Conservation (phyloP, 2,113 vertebrate species). For the Forbesichthys papilliferus region DNA sequence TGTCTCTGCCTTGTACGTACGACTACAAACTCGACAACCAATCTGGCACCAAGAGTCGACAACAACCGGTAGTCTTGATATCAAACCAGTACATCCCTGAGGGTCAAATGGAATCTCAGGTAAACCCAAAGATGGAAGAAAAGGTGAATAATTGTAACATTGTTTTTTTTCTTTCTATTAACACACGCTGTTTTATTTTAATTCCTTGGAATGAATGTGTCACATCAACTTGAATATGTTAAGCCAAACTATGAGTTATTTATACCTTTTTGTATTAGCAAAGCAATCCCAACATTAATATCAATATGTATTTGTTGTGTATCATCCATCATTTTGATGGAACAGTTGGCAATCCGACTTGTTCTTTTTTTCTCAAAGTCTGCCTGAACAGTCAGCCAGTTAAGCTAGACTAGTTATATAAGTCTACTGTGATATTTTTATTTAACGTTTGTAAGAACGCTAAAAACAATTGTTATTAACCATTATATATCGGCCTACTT, state of each 20-base stretch:
- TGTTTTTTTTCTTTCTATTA: slow-evolving; percentile 15
- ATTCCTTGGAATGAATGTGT: slow-evolving; percentile 28
- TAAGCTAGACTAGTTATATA: slow-evolving; percentile 43
- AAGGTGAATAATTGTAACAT: slow-evolving; percentile 39
- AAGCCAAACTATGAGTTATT: slow-evolving; percentile 62
- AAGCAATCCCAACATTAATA: slow-evolving; percentile 54
- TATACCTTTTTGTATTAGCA: slow-evolving; percentile 68
- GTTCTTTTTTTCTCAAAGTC: slow-evolving; percentile 52
- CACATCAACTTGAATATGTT: slow-evolving; percentile 42
- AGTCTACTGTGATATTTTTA: slow-evolving; percentile 40
- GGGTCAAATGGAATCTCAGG: slow-evolving; percentile 76
- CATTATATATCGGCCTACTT: slow-evolving; percentile 16
- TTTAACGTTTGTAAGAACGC: slow-evolving; percentile 51
- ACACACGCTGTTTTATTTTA: slow-evolving; percentile 20
- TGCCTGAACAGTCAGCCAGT: slow-evolving; percentile 52
- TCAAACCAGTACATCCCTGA: slow-evolving; percentile 62
- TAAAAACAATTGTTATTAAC: slow-evolving; percentile 57
- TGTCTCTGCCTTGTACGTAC: slow-evolving; percentile 25
- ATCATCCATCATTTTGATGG: slow-evolving; percentile 5
- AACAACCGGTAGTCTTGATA: slow-evolving; percentile 32
- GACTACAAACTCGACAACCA: slow-evolving; percentile 52
- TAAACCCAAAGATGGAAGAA: slow-evolving; percentile 64
- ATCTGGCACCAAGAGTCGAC: slow-evolving; percentile 29
- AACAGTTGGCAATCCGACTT: slow-evolving; percentile 27
- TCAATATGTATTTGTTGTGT: slow-evolving; percentile 36